Evolutionary conservation across 1,140 invertebrate genomes (phyloP), one percentile per base, ranked within the genome.

Genomic region (Eciton burchellii): DNA sequence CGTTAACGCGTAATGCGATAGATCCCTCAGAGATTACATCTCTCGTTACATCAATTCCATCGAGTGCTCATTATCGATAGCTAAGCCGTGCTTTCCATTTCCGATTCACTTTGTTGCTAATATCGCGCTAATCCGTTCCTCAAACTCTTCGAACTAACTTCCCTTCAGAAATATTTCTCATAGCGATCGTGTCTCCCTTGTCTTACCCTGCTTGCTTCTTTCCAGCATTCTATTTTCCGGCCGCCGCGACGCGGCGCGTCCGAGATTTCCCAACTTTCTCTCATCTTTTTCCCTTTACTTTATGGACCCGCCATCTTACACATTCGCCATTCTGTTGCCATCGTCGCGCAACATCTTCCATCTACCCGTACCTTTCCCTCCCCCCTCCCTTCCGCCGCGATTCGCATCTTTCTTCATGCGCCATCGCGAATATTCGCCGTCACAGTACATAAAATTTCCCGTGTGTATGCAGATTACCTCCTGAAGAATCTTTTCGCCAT

Each of bases 381-480:
- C 3, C 54, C 24, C 4, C 6, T 6, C 24, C 14, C n/a, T n/a
- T n/a, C n/a, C n/a, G n/a, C n/a, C n/a, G n/a, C 1, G 49, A 4
- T 6, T 26, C n/a, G n/a, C 63, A 12, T 54, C 26, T 56, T 45
- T 54, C 21, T 52, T 45, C 74, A 26, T 43, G 47, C 74, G 45
- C n/a, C n/a, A 49, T 68, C 52, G 49, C 35, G 9, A 68, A 21
- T 49, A 45, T 57, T 76, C 63, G 60, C 54, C 54, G 41, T 54
- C 24, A 63, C 82, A 35, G 29, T 54, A 77, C 66, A 43, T 56
- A 45, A 81, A 84, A 29, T 81, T 71, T 81, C 43, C 35, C 54
- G 26, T 52, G 47, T 41, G 65, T 47, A 70, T 83, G 66, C 57
- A 70, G 54, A 84, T 54, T 66, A 70, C 49, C 66, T 81, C 45